Evolutionary conservation across 2,888 invertebrate genomes (phyloP).

Genomic region (Tolmerus cingulatus): DNA sequence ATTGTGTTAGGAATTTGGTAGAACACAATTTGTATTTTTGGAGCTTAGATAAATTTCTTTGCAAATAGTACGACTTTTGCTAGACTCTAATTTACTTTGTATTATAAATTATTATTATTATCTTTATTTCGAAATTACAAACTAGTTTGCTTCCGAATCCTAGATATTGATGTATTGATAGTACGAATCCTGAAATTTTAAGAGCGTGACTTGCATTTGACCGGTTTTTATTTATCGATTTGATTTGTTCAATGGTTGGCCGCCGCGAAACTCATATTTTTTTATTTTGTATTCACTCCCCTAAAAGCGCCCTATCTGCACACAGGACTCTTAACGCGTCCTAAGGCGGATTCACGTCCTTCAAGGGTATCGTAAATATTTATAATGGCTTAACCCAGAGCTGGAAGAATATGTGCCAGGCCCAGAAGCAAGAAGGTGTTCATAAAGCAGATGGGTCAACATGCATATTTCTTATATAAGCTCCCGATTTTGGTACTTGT

Average conservation of each 20-base stretch:
- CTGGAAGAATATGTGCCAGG: background rate
- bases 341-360: background rate
- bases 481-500: constrained; percentile 9
- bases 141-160: too few relatives aligned
- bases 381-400: background rate
- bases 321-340: background rate
- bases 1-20: too few relatives aligned
- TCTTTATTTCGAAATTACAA: too few relatives aligned
- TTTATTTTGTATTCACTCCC: background rate
- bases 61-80: too few relatives aligned
- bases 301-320: background rate
- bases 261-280: background rate
- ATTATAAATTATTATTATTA: too few relatives aligned
- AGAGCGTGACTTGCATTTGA: too few relatives aligned
- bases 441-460: background rate
- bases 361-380: constrained; percentile 16
- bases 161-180: too few relatives aligned
- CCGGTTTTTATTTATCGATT: background rate
- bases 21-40: too few relatives aligned
- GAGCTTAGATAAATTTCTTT: too few relatives aligned
- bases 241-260: background rate
- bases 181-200: too few relatives aligned
- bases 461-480: constrained; percentile 21
- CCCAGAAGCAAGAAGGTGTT: background rate
- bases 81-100: too few relatives aligned